Evolutionary conservation across 2,888 invertebrate genomes (phyloP), one percentile per base, ranked within the genome.

Genomic region (Caenorhabditis virilis): DNA sequence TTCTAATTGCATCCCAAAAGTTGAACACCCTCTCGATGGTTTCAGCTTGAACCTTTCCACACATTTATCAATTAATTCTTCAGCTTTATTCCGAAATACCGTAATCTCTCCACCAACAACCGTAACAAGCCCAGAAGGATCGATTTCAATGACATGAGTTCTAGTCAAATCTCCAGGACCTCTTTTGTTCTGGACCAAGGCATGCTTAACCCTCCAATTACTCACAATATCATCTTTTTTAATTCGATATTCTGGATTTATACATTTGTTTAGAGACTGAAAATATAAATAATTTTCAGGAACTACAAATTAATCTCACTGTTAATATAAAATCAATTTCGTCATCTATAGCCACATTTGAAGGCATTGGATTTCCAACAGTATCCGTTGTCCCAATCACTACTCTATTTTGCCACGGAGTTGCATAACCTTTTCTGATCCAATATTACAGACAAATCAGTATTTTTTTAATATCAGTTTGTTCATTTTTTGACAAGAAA

Each of bases 71-170:
- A 59, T 23, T 13, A 53, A 53, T 47, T 59, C 48, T 22, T 59
- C 59, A 0, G 59, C 59, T 48, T 53, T 59, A 33, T 59, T 52
- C 2, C 59, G 35, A 46, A 52, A 59, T 26, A 53, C 53, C 22
- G 59, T 59, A 16, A 59, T 38, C 47, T 59, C 53, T 46, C 59
- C 59, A n/a, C 59, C 59, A 13, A 53, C 59, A 43, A 59, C 53
- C 23, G 59, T 59, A 5, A 59, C 30, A n/a, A 59, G 48, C 13
- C 53, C 53, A 22, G 52, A 26, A 13, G 59, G 43, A 9, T 26
- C 52, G 1, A 59, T 48, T 30, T 59, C 48, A 26, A 59, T 41
- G 5, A 59, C 25, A 49, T 59, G 59, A 15, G 42, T 53, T 36
- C 59, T 47, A 0, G 52, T 43, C 47, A 59, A 23, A 30, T 47